These are phyloP conservation scores for Petaurus breviceps DNA, from an alignment of 2,113 vertebrate species.

Conservation along the genomic window DNA sequence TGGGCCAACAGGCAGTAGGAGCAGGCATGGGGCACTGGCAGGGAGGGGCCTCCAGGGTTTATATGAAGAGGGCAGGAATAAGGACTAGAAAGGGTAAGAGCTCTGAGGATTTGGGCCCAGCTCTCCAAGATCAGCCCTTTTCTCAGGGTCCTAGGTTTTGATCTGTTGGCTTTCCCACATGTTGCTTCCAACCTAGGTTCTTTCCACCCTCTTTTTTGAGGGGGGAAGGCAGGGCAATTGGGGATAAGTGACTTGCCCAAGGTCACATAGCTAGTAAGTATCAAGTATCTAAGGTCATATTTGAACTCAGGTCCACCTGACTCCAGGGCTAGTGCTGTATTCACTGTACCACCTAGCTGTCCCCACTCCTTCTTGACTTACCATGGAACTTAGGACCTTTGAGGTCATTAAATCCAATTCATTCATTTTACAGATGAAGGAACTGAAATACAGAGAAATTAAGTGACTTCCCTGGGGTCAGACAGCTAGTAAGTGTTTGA, in stretches of 20 bases:
- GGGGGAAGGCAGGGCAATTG: too few species aligned
- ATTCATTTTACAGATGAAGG: neutral
- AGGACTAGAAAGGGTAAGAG: neutral
- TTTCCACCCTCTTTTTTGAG: too few species aligned
- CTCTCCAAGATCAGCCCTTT: neutral
- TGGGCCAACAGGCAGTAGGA: neutral
- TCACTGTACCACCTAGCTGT: too few species aligned
- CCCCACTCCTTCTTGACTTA: neutral
- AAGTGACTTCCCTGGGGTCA: too few species aligned
- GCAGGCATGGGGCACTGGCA: neutral
- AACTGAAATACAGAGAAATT: neutral
- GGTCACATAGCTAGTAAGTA: too few species aligned
- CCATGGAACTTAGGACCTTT: neutral
- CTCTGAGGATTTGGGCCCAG: neutral
- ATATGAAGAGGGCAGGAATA: neutral
- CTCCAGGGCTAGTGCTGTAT: too few species aligned
- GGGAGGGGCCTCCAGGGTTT: neutral
- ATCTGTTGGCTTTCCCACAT: neutral
- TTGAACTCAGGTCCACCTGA: too few species aligned
- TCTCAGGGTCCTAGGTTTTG: neutral
- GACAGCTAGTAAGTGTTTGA: neutral
- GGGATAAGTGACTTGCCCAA: too few species aligned
- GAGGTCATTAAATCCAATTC: neutral
- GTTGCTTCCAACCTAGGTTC: neutral
- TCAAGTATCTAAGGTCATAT: too few species aligned